Evolutionary conservation across 2,888 invertebrate genomes (phyloP).

Genomic region (Vannuccia rotundouncinata): DNA sequence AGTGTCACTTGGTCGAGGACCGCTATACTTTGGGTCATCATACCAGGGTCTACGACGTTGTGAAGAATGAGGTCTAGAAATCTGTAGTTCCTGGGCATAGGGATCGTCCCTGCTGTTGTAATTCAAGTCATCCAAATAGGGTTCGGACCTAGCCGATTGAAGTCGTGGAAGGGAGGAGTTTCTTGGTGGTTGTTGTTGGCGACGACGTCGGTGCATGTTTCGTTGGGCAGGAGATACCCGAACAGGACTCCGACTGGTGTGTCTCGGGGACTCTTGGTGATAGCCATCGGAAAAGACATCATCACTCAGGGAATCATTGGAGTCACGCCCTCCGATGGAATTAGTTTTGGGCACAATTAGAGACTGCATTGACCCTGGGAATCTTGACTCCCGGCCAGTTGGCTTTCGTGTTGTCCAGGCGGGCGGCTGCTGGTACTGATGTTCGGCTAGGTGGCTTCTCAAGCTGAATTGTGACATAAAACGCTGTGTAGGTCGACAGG

Average conservation of each 20-base stretch:
- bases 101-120: background rate
- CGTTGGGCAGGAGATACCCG: background rate
- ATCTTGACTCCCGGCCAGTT: background rate
- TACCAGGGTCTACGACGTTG: background rate
- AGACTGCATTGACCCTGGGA: background rate
- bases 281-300: background rate
- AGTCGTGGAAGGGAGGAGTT: background rate
- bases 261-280: background rate
- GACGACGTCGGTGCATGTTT: background rate
- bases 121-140: background rate
- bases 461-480: background rate
- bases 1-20: background rate
- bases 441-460: background rate
- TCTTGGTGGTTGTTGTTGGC: background rate
- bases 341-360: background rate
- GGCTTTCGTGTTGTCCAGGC: background rate
- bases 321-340: background rate
- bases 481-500: background rate
- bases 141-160: background rate
- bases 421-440: background rate
- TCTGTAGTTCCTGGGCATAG: no score
- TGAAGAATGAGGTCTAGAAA: background rate
- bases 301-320: background rate
- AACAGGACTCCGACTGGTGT: background rate
- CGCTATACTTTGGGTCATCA: background rate